Conservation (phyloP, 2,888 invertebrate genomes). For the Ommatoiulus sabulosus region DNA sequence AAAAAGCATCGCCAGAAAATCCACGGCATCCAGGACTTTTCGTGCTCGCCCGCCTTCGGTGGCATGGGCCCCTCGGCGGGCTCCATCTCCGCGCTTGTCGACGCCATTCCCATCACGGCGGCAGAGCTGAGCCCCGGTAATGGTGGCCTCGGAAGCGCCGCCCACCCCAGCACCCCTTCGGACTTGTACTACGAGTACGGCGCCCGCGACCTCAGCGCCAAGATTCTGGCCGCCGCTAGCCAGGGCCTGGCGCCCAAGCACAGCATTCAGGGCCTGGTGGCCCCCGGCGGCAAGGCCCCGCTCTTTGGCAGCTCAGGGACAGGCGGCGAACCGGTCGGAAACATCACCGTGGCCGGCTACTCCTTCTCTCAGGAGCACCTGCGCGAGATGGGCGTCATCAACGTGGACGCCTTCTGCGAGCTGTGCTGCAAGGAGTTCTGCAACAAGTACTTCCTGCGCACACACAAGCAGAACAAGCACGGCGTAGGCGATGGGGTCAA, state of each 20-base stretch:
- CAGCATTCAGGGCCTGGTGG: conserved; percentile 55
- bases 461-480: conserved; percentile 94
- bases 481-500: conserved; percentile 73
- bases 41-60: conserved; percentile 50
- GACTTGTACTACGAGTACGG: conserved; percentile 56
- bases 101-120: not conserved
- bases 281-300: not conserved
- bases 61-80: conserved; percentile 5
- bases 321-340: not conserved
- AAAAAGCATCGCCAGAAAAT: conserved; percentile 78
- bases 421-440: conserved; percentile 93
- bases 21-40: conserved; percentile 71
- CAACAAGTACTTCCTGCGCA: conserved; percentile 90
- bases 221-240: conserved; percentile 53
- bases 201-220: conserved; percentile 56
- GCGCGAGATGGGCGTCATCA: conserved; percentile 79
- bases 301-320: conserved; percentile 40
- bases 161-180: not conserved
- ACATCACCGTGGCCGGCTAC: conserved; percentile 58
- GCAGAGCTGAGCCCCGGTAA: not conserved
- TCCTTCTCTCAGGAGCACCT: conserved; percentile 78
- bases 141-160: not conserved
- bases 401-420: conserved; percentile 89
- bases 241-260: conserved; percentile 45
- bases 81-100: conserved; percentile 45